Evolutionary conservation across 2,888 invertebrate genomes (phyloP), one percentile per base, ranked within the genome.

Genomic region (Anthoptus insignis): DNA sequence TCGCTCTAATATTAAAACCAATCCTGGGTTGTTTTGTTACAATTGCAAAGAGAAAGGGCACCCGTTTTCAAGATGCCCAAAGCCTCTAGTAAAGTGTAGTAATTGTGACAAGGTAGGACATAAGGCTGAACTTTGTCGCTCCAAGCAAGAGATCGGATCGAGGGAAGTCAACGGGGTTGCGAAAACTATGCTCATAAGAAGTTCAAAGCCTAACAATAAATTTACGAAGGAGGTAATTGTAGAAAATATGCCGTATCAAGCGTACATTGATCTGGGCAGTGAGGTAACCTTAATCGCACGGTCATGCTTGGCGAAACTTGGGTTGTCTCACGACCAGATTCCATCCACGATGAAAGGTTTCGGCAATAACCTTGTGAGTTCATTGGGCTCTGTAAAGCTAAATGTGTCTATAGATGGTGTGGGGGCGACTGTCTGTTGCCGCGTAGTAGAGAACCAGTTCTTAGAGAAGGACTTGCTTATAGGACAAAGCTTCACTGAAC

Each of bases 41-140:
- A 69, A 71, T 27, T 71, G 68, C 19, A 67, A 65, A 22, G 68
- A 68, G 32, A 65, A 19, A 32, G 68, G 68, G 4, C 70, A 70
- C 42, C 53, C 64, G 39, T 68, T 58, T 54, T 14, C 52, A 1
- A 49, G 61, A 22, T 71, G 71, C 21, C 60, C 69, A 11, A 68
- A 68, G 39, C 66, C 68, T 3, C 29, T 71, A 6, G 13, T 61
- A 6, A 68, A 58, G 22, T 71, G 67, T 24, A 42, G 37, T 2
- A 42, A 47, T 11, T 70, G 66, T 39, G 39, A 60, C 13, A 61
- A 39, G 11, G 11, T 66, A 3, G 59, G 59, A 16, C 60, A 65
- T 50, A 60, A 5, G 37, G 13, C 45, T 27, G 34, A 56, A 32
- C n/a, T 1, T 11, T 54, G 56, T 37, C 7, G 45, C 1, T 22